A percentile compares a stretch with the other conserved stretches of the same genome.
Conservation (phyloP, 2,888 invertebrate species). For the Malthinus seriepunctatus region DNA sequence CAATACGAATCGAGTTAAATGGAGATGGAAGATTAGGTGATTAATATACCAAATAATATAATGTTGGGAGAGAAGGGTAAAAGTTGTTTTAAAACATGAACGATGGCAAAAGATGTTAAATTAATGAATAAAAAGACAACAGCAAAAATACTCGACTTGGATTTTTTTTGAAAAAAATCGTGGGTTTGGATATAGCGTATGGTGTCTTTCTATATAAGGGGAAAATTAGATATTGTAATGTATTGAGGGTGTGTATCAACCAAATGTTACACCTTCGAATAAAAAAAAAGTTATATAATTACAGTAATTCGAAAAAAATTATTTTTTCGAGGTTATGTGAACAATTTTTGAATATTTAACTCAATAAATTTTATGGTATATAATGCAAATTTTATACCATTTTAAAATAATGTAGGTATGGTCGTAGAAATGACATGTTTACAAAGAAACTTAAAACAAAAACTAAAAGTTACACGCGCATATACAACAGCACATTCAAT, state of each 20-base stretch:
- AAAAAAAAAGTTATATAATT: slow-evolving; percentile 20
- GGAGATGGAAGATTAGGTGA: slow-evolving; percentile 39
- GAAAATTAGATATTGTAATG: not conserved
- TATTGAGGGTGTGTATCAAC: too few species aligned
- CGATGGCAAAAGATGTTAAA: slow-evolving; percentile 35
- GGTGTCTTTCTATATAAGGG: slow-evolving; percentile 36
- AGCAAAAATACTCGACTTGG: too few species aligned
- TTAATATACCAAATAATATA: slow-evolving; percentile 45
- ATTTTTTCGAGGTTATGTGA: not conserved
- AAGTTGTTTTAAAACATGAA: slow-evolving; percentile 23
- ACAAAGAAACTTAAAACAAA: slow-evolving; percentile 20
- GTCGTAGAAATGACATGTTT: slow-evolving; percentile 22
- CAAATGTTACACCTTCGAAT: slow-evolving; percentile 20
- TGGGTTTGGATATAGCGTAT: too few species aligned
- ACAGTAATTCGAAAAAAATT: not conserved
- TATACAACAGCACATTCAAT: slow-evolving; percentile 49
- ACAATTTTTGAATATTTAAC: slow-evolving; percentile 1
- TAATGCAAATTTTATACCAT: slow-evolving; percentile 3
- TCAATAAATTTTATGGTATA: not conserved
- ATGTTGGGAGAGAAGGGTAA: slow-evolving; percentile 32
- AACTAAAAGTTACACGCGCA: slow-evolving; percentile 39
- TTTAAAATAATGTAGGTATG: slow-evolving; percentile 15
- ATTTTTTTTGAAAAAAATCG: too few species aligned
- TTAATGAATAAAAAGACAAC: slow-evolving; percentile 43
- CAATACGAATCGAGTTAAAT: slow-evolving; percentile 28